Evolutionary conservation across 1,140 invertebrate genomes (phyloP).

Genomic region (Mactra quadrangularis): DNA sequence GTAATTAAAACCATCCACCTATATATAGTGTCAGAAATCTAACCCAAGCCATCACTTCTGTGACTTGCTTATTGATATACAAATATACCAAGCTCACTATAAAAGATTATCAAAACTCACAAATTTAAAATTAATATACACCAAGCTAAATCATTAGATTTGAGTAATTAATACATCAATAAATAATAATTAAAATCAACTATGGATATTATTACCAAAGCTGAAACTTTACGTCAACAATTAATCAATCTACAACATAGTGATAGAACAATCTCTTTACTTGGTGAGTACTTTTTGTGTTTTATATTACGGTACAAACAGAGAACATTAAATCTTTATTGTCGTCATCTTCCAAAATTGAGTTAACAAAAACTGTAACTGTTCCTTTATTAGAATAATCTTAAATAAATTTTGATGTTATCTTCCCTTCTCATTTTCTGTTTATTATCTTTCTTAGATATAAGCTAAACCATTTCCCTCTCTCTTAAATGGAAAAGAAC

Average conservation of each 20-base stretch:
- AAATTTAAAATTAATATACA: not conserved
- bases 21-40: not conserved
- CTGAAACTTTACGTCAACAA: slow-evolving; percentile 5
- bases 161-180: not conserved
- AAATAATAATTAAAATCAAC: not conserved
- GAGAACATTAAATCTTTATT: too few relatives aligned
- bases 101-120: not conserved
- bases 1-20: not conserved
- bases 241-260: slow-evolving; percentile 6
- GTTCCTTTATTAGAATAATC: too few relatives aligned
- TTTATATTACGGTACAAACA: not conserved
- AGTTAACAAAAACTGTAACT: too few relatives aligned
- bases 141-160: slow-evolving; percentile 18
- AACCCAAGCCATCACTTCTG: not conserved
- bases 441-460: not conserved
- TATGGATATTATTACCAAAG: slow-evolving; percentile 6
- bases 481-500: too few relatives aligned
- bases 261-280: not conserved
- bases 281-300: slow-evolving; percentile 1
- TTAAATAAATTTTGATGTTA: not conserved
- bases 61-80: not conserved
- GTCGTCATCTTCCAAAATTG: too few relatives aligned
- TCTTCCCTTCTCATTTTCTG: not conserved
- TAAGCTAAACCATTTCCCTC: too few relatives aligned
- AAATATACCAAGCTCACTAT: slow-evolving; percentile 2